A percentile compares a stretch with the other conserved stretches of the same genome.
phyloP scores from a whole-genome alignment of 2,888 invertebrate genomes.

The Phalera bucephala region DNA sequence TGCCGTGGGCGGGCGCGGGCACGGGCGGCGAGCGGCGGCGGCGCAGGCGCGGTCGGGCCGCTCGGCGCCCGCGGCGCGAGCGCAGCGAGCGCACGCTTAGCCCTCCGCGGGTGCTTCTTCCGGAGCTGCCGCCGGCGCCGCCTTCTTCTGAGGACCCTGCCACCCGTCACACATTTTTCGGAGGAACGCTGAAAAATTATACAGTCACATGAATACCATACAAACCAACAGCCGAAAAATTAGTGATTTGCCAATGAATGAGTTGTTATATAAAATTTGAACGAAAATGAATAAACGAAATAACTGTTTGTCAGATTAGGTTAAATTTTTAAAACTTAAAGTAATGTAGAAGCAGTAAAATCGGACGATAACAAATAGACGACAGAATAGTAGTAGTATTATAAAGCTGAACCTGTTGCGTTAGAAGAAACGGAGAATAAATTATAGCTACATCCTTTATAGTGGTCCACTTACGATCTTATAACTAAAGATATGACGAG shows the following conservation, averaged over 20 bases:
- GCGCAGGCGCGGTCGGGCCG: conserved; percentile 24
- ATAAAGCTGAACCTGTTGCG: conserved; percentile 26
- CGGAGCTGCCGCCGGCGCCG: conserved; percentile 30
- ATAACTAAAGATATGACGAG: conserved; percentile 79
- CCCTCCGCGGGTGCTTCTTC: conserved; percentile 63
- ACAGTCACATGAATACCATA: conserved; percentile 3
- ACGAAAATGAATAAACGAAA: too few relatives aligned
- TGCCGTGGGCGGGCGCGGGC: conserved; percentile 35
- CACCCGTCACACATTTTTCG: conserved; percentile 91
- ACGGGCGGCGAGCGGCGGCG: conserved; percentile 24
- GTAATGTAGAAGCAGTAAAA: conserved; percentile 6
- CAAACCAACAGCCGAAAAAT: neutral
- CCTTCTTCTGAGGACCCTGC: conserved; percentile 47
- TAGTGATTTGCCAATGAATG: conserved; percentile 23
- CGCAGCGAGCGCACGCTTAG: conserved; percentile 37
- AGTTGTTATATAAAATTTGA: conserved; percentile 14
- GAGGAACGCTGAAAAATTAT: conserved; percentile 88
- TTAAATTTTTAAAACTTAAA: too few relatives aligned
- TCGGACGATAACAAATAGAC: neutral
- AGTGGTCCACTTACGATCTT: conserved; percentile 80
- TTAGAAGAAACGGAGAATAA: conserved; percentile 43
- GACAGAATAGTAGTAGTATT: conserved; percentile 9
- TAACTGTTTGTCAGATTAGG: too few relatives aligned
- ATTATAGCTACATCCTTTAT: conserved; percentile 38
- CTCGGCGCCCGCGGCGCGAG: conserved; percentile 25